These are phyloP conservation scores for Nysson spinosus DNA, from an alignment of 2,888 invertebrate species.

Conservation along the genomic window DNA sequence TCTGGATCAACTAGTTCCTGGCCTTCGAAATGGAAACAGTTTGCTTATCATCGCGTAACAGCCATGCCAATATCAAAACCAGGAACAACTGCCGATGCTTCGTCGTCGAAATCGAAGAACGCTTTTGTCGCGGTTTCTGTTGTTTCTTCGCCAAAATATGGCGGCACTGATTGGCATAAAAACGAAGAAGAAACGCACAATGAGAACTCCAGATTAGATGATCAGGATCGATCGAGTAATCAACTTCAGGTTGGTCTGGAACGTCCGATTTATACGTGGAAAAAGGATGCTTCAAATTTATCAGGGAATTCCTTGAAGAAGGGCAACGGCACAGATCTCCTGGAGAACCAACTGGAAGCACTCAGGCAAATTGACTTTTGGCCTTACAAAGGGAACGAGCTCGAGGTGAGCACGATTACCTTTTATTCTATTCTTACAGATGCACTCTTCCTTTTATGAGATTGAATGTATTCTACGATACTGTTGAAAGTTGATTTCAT, in stretches of 20 bases:
- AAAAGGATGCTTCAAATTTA: conserved; percentile 52
- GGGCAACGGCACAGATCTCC: conserved; percentile 57
- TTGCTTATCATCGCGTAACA: conserved; percentile 72
- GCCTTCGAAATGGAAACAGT: conserved; percentile 73
- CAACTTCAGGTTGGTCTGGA: conserved; percentile 57
- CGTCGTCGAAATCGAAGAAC: conserved; percentile 59
- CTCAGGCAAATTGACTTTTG: conserved; percentile 56
- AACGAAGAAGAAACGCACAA: conserved; percentile 65
- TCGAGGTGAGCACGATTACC: conserved; percentile 29
- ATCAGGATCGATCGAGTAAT: conserved; percentile 58
- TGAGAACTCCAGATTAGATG: conserved; percentile 39
- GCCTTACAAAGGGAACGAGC: conserved; percentile 38
- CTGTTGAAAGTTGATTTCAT: too few species aligned
- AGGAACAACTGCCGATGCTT: conserved; percentile 60
- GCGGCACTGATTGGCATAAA: conserved; percentile 69
- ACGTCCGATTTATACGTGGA: conserved; percentile 62
- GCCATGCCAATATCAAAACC: conserved; percentile 64
- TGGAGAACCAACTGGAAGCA: conserved; percentile 70
- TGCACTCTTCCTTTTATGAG: too few species aligned
- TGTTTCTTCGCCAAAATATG: conserved; percentile 66
- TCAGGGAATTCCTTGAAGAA: conserved; percentile 5
- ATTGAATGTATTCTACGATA: too few species aligned
- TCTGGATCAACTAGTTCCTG: conserved; percentile 51
- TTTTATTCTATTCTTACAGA: conserved; percentile 30
- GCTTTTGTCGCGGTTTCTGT: conserved; percentile 74